Evolutionary conservation across 2,888 invertebrate genomes (phyloP), one percentile per base, ranked within the genome.

Genomic region (Tigriopus californicus): DNA sequence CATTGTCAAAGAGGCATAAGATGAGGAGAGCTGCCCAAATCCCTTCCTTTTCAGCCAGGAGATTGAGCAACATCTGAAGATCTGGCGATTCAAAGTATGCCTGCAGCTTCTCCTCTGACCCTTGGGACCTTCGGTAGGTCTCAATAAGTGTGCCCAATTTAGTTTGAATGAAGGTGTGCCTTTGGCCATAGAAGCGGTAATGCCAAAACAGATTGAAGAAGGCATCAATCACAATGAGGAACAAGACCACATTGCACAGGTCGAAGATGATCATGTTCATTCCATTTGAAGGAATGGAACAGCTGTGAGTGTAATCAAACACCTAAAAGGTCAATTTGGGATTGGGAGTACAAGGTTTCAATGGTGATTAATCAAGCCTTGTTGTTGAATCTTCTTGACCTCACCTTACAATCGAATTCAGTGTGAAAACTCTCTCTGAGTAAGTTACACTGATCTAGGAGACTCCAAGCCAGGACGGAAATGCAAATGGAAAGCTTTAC

Each of bases 261-360:
- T 49, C 49, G 22, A 49, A 49, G 20, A 49, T 49, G 49, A 49
- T 22, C 49, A 49, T 20, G 22, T 49, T 49, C 49, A 49, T 49
- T 8, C 20, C 49, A 49, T 22, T 49, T 18, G 49, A 49, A 20
- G 49, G 49, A 13, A 49, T 49, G 49, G 15, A 15, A 22, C 49
- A 49, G 5, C 13, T 22, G 22, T 49, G 49, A 22, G 49, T 22
- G 11, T 49, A 49, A 11, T 49, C 49, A 49, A 49, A 49, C 2
- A 49, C 49, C 33, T 33, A 33, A 33, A 33, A 8, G 33, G 33
- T 5, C 8, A 8, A 33, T 33, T 33, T 33, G 33, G 33, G 33
- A 33, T 33, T 8, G 8, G 8, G 33, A 33, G 3, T 3, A 33
- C 3, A 33, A 33, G 8, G 33, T 8, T 33, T 33, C 33, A 33